Evolutionary conservation across 2,888 invertebrate species (phyloP), one percentile per base, ranked within the genome.

Genomic region (Callimorpha dominula): DNA sequence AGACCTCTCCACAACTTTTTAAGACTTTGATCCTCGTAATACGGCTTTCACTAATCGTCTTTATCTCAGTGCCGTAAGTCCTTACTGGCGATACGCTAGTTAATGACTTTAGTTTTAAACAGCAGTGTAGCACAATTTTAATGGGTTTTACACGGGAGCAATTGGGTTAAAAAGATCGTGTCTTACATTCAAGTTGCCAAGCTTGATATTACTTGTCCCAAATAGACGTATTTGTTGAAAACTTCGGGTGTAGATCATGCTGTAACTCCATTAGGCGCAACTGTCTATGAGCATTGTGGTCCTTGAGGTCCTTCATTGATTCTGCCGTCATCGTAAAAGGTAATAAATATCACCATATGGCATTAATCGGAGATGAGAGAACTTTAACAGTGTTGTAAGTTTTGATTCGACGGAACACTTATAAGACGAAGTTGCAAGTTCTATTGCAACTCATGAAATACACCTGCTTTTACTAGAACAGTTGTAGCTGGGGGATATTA

Each of bases 81-180:
- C 17, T 17, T 20, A 57, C 8, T 4, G 11, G 31, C 20, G 6
- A 9, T 57, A 20, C 11, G 11, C n/a, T 57, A 57, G n/a, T 57
- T 57, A 20, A 57, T 20, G 9, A 57, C 54, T 57, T 20, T n/a
- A 54, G 54, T 54, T 54, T 57, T 20, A 17, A 57, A 57, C 54
- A 57, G 20, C 54, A 57, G 54, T 20, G 54, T 57, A 57, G 20
- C 54, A 20, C 54, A 57, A 57, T 57, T 57, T 57, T 57, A 57
- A 57, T 57, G n/a, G n/a, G 54, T 57, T 57, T 57, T 57, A 57
- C 20, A 57, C n/a, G 3, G 54, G 54, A 57, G 20, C 54, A 8
- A 31, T 31, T 31, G 31, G 31, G 31, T 31, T 31, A 31, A 31
- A 31, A 31, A 31, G 31, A 31, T 31, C 31, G 31, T 31, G 31